A percentile compares a stretch with the other conserved stretches of the same genome.
Evolutionary conservation across 2,888 invertebrate genomes (phyloP).

Genomic region (Nephrotoma appendiculata): DNA sequence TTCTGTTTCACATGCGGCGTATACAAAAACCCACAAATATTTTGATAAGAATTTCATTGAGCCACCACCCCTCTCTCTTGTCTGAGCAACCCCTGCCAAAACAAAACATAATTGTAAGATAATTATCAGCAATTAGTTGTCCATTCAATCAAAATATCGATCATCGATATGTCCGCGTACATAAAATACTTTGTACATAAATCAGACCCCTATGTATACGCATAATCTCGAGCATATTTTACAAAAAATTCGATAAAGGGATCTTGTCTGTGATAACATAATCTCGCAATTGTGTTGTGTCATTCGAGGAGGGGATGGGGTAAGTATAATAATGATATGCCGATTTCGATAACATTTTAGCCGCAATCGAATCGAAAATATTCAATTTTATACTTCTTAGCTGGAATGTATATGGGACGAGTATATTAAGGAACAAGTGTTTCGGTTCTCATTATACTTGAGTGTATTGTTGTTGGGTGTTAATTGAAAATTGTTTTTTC

Average conservation of each 20-base stretch:
- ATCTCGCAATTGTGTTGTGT: background rate
- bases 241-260: background rate
- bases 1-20: background rate
- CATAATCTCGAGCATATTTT: background rate
- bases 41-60: background rate
- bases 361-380: background rate
- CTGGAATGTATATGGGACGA: background rate
- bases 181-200: background rate
- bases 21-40: background rate
- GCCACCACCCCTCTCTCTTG: background rate
- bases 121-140: slow-evolving; percentile 4
- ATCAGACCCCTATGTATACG: background rate
- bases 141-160: background rate
- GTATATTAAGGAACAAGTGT: background rate
- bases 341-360: background rate
- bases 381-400: background rate
- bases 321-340: background rate
- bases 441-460: background rate
- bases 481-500: background rate
- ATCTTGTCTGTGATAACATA: background rate
- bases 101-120: background rate
- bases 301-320: background rate
- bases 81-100: background rate
- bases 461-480: background rate
- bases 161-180: background rate